These are phyloP conservation scores for Eucidaris tribuloides DNA, from an alignment of 35 echinoderm and acorn worm species.

Conservation along the genomic window DNA sequence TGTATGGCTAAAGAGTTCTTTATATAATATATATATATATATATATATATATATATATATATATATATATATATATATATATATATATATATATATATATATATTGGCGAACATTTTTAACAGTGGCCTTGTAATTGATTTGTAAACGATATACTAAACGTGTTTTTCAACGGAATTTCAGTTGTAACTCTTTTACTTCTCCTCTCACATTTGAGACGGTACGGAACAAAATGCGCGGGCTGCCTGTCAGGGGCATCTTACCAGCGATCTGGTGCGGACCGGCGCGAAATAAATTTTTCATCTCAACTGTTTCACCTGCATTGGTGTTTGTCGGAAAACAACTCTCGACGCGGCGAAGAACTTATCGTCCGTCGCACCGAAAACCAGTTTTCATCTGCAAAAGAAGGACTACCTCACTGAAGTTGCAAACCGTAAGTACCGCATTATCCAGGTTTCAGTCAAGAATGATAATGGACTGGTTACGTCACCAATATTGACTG, in stretches of 20 bases:
- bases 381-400: constrained; percentile 99
- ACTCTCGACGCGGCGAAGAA: constrained; percentile 97
- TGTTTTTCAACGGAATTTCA: no score
- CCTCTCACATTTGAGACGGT: constrained; percentile 52
- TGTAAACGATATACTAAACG: no score
- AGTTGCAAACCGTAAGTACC: constrained; percentile 78
- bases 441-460: background rate
- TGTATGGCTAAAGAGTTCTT: no score
- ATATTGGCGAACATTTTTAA: no score
- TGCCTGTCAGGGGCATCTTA: constrained; percentile 85
- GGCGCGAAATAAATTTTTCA: constrained; percentile 93
- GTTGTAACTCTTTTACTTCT: no score
- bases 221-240: constrained; percentile 96
- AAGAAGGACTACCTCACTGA: constrained; percentile 92
- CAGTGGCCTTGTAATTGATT: no score
- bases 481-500: background rate
- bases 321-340: constrained; percentile 93
- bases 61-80: no score
- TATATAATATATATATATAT: no score
- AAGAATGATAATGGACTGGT: background rate
- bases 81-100: no score
- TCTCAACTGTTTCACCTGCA: constrained; percentile 98
- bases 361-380: constrained; percentile 94
- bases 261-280: constrained; percentile 88
- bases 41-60: no score